Evolutionary conservation across 2,797 vertebrate species (phyloP).

Genomic region (Tolypeutes matacus): DNA sequence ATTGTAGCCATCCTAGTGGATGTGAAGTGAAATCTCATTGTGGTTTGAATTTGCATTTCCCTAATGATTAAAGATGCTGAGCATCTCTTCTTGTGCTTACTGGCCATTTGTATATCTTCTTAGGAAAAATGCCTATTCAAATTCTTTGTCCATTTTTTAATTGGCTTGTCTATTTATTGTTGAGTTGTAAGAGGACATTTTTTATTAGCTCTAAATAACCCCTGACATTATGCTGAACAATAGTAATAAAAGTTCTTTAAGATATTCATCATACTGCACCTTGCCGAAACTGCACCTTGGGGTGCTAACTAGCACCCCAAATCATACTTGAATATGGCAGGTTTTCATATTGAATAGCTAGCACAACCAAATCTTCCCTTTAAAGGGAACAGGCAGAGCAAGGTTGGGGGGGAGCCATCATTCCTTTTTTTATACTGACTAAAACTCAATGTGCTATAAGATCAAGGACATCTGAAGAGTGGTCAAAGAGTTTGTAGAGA

Average conservation of each 20-base stretch:
- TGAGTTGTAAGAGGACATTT: background rate
- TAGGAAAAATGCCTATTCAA: background rate
- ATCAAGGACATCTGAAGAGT: background rate
- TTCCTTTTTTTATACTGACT: background rate
- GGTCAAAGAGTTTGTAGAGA: background rate
- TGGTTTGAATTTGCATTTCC: background rate
- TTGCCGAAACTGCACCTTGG: background rate
- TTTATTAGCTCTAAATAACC: background rate
- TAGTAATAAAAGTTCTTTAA: background rate
- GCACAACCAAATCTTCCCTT: background rate
- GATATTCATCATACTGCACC: background rate
- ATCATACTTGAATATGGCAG: background rate
- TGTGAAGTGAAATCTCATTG: background rate
- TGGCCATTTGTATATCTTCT: background rate
- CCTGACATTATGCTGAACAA: background rate
- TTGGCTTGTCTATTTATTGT: background rate
- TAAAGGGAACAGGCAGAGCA: background rate
- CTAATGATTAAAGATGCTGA: background rate
- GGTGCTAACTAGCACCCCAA: background rate
- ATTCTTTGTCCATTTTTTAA: background rate
- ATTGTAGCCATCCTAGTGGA: background rate
- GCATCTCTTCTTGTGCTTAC: background rate
- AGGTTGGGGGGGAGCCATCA: background rate
- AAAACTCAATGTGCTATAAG: background rate
- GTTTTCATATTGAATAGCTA: background rate